Conservation (phyloP, 1,140 invertebrate genomes). For the Achatina immaculata region DNA sequence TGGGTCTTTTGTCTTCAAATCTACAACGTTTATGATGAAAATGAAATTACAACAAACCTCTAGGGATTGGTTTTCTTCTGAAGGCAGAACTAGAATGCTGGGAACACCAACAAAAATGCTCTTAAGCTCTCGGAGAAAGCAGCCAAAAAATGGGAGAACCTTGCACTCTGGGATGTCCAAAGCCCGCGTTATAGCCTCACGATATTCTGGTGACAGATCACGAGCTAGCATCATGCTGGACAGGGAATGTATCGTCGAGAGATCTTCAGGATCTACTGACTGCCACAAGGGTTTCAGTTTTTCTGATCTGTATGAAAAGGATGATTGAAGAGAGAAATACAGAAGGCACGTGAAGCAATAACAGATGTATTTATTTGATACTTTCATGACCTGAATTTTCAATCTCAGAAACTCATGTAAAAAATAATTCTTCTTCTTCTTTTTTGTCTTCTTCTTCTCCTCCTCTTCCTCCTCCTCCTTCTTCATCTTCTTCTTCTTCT, state of each 20-base stretch:
- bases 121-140: constrained; percentile 89
- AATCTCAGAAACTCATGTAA: no score
- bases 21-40: no score
- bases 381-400: no score
- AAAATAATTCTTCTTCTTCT: no score
- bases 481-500: no score
- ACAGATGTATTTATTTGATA: no score
- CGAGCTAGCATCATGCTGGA: constrained; percentile 80
- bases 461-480: no score
- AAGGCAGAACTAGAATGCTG: constrained; percentile 77
- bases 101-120: constrained; percentile 80
- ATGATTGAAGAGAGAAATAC: neutral
- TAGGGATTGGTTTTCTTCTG: constrained; percentile 68
- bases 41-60: constrained; percentile 61
- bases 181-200: constrained; percentile 85
- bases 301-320: constrained; percentile 80
- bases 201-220: constrained; percentile 67
- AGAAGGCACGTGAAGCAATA: no score
- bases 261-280: constrained; percentile 82
- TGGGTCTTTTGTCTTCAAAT: no score
- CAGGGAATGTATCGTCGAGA: constrained; percentile 84
- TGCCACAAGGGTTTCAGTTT: constrained; percentile 94
- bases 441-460: no score
- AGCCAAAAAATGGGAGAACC: constrained; percentile 93
- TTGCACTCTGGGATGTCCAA: constrained; percentile 88